phyloP scores from a whole-genome alignment of 2,888 invertebrate species.

The Drosophila yooni region DNA sequence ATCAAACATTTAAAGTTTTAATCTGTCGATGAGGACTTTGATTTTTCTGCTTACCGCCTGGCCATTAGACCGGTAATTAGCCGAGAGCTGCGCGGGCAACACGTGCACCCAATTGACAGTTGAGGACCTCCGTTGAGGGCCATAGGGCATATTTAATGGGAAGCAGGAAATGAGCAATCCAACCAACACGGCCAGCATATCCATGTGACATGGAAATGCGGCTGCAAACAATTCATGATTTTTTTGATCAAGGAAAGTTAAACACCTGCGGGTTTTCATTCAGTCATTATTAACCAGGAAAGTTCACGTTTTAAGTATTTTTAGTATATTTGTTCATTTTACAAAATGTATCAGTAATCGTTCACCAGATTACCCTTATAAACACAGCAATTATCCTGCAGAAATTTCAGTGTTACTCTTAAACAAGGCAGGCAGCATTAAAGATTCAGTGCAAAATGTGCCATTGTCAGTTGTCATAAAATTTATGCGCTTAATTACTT shows the following conservation, averaged over 20 bases:
- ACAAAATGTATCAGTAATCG: not conserved
- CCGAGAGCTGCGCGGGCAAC: slow-evolving; percentile 37
- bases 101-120: slow-evolving; percentile 61
- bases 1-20: slow-evolving; percentile 61
- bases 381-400: not conserved
- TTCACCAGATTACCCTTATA: not conserved
- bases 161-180: slow-evolving; percentile 1
- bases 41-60: slow-evolving; percentile 22
- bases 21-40: slow-evolving; percentile 44
- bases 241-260: not conserved
- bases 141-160: not conserved
- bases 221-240: not conserved
- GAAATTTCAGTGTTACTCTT: not conserved
- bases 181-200: slow-evolving; percentile 27
- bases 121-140: slow-evolving; percentile 8
- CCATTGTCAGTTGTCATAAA: slow-evolving; percentile 65
- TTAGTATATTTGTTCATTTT: not conserved
- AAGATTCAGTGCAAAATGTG: slow-evolving; percentile 20
- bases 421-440: slow-evolving; percentile 3
- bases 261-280: not conserved
- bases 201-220: slow-evolving; percentile 33
- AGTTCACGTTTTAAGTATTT: not conserved
- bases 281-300: not conserved
- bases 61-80: slow-evolving; percentile 55
- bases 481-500: slow-evolving; percentile 73